Conservation (phyloP, 1,140 invertebrate genomes). For the Bombus balteatus region DNA sequence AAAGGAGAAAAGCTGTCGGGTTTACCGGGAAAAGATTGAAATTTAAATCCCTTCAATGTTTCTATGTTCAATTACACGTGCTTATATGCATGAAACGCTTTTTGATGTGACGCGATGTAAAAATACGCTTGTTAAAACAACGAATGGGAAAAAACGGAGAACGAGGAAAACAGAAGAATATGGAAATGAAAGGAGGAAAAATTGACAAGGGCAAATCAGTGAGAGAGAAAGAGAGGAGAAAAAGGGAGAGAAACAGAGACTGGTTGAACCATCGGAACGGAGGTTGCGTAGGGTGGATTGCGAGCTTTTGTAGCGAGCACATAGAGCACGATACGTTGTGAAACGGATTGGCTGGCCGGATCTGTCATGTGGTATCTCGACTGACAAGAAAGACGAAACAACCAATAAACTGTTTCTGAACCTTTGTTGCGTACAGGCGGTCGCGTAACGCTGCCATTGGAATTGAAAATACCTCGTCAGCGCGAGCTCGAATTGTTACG, state of each 20-base stretch:
- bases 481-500: slow-evolving; percentile 48
- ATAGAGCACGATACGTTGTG: slow-evolving; percentile 54
- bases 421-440: slow-evolving; percentile 58
- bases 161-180: background rate
- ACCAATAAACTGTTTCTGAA: slow-evolving; percentile 68
- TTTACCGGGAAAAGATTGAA: slow-evolving; percentile 50
- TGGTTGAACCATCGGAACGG: slow-evolving; percentile 51
- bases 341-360: slow-evolving; percentile 69
- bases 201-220: background rate
- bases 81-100: slow-evolving; percentile 58
- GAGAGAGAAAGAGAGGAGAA: background rate
- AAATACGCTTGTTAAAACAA: slow-evolving; percentile 53
- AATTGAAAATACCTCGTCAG: slow-evolving; percentile 69
- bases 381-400: slow-evolving; percentile 69
- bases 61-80: slow-evolving; percentile 64
- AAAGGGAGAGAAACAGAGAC: background rate
- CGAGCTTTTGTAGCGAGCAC: slow-evolving; percentile 54
- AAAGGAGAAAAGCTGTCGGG: background rate
- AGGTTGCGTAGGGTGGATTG: slow-evolving; percentile 49
- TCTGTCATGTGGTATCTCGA: slow-evolving; percentile 69
- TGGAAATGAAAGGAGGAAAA: background rate
- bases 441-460: slow-evolving; percentile 49
- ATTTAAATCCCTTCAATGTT: slow-evolving; percentile 52
- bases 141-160: too few relatives aligned
- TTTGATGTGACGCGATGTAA: slow-evolving; percentile 55